These are phyloP conservation scores for Eciton burchellii DNA, from an alignment of 1,140 invertebrate genomes.

Conservation along the genomic window DNA sequence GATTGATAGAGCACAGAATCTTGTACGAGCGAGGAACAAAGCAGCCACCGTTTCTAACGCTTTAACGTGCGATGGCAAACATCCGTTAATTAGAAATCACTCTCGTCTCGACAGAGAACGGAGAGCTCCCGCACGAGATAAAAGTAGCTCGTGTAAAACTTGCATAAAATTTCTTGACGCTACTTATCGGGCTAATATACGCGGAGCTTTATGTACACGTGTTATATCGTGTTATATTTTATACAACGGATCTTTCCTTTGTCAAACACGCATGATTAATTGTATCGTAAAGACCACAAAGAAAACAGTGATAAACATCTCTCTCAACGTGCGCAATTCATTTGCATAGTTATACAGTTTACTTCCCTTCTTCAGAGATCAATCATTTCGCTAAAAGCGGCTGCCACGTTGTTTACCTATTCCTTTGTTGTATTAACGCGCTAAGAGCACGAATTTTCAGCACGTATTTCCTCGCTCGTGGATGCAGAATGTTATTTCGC, in stretches of 20 bases:
- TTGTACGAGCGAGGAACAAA: not conserved
- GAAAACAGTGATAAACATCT: not conserved
- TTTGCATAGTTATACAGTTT: not conserved
- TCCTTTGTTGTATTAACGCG: constrained; percentile 23
- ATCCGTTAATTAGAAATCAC: not conserved
- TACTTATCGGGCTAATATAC: too few relatives aligned
- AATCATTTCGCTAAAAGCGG: not conserved
- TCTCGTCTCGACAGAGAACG: not conserved
- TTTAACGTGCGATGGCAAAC: not conserved
- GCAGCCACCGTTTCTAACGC: not conserved
- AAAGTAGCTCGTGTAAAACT: too few relatives aligned
- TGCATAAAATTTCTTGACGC: too few relatives aligned
- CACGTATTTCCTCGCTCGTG: too few relatives aligned
- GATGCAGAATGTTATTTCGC: too few relatives aligned
- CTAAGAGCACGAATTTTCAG: too few relatives aligned
- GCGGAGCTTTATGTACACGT: too few relatives aligned
- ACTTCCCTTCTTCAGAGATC: not conserved
- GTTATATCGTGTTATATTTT: not conserved
- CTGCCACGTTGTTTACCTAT: not conserved
- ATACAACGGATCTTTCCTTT: not conserved
- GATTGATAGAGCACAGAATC: not conserved
- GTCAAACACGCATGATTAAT: too few relatives aligned
- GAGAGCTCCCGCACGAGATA: too few relatives aligned
- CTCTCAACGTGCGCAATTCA: not conserved
- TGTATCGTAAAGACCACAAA: too few relatives aligned